These are phyloP conservation scores for Phortica okadai DNA, from an alignment of 2,888 invertebrate species.

Conservation along the genomic window DNA sequence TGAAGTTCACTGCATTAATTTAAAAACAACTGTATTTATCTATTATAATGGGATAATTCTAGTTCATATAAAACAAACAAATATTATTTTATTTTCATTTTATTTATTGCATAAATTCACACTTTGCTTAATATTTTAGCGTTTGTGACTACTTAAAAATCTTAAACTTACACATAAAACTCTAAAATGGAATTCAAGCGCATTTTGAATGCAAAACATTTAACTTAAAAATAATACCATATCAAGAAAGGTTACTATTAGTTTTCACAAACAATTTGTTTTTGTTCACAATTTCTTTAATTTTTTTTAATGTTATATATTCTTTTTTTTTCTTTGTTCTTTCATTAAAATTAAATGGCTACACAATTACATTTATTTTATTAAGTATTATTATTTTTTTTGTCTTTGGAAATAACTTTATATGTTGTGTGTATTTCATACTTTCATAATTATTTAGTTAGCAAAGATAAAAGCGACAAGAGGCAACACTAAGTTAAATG, in stretches of 20 bases:
- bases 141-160: conserved; percentile 14
- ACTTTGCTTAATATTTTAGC: conserved; percentile 1
- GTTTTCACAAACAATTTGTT: neutral
- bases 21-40: too few species aligned
- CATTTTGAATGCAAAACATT: conserved; percentile 17
- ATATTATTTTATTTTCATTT: neutral
- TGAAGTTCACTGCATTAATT: too few species aligned
- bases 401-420: neutral
- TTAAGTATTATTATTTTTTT: neutral
- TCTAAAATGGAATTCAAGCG: conserved; percentile 19
- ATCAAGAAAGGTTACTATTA: neutral
- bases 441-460: too few species aligned
- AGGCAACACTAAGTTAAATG: too few species aligned
- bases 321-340: neutral
- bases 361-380: neutral
- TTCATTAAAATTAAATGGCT: neutral
- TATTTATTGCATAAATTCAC: conserved; percentile 16
- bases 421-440: too few species aligned
- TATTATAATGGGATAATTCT: neutral
- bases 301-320: neutral
- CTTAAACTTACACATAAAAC: conserved; percentile 1
- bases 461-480: too few species aligned
- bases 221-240: neutral
- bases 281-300: neutral
- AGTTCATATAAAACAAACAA: neutral